Base-by-base conservation (phyloP, 2,113 vertebrate species). In the Hippocampus comes region DNA sequence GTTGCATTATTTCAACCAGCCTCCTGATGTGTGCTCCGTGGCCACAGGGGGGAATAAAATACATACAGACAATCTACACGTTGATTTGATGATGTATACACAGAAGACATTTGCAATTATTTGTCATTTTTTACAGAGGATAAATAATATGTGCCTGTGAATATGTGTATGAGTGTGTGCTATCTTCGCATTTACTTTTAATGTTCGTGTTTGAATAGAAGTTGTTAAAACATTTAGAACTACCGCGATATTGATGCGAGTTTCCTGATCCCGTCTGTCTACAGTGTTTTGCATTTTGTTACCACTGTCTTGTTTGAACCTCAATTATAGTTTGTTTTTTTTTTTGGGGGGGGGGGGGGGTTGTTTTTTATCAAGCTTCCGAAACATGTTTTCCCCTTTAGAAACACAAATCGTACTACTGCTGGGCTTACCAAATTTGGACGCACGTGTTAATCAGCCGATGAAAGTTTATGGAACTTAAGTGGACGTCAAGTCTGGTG, bases 401-500 rank as follows among this genome's bases (percentile, higher is more conserved):
- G 5, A 53, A 53, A 21, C 18, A 9, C 51, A 53, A 53, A n/a
- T 55, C 21, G 23, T 11, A 11, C 53, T n/a, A 23, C 53, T 18
- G 1, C 49, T 7, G 49, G 49, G 5, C 49, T 23, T n/a, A 23
- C n/a, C 53, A 11, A 56, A 56, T 56, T 56, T n/a, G 21, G 21
- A 23, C 11, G 53, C 53, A 11, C 4, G 53, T 21, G 21, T 56
- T n/a, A 56, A 56, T 56, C 23, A n/a, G 53, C n/a, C n/a, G 20
- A 23, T 17, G 42, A 51, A 27, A 4, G 20, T 73, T 48, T 63
- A 57, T 12, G 3, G 55, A 57, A 25, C 55, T 3, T 23, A 57
- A 55, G 46, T 65, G 71, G 51, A 25, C 53, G 68, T 42, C 23
- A 70, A 53, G 5, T 55, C n/a, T 60, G 75, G 38, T 55, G 66